phyloP scores from a whole-genome alignment of 2,797 vertebrate genomes.

The Sebastes steindachneri region DNA sequence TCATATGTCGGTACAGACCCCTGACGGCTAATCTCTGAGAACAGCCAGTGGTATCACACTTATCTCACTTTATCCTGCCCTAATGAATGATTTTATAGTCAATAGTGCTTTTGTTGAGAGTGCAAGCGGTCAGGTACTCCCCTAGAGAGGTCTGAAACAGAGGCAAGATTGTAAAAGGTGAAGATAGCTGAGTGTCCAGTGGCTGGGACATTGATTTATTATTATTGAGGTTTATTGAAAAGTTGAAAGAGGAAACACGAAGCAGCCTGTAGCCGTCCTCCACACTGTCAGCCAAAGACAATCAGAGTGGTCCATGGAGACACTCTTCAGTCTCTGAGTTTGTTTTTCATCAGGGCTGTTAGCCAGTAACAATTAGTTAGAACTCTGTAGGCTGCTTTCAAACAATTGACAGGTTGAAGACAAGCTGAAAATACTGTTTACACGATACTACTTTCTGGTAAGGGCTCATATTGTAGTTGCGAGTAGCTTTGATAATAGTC shows the following conservation, averaged over 20 bases:
- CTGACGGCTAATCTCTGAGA: background rate
- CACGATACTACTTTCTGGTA: background rate
- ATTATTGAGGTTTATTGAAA: constrained; percentile 27
- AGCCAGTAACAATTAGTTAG: background rate
- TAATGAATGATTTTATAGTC: background rate
- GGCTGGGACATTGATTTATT: constrained; percentile 24
- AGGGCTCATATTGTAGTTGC: background rate
- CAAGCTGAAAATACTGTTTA: background rate
- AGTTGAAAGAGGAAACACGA: constrained; percentile 15
- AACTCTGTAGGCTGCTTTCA: constrained; percentile 6
- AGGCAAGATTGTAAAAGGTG: constrained; percentile 14
- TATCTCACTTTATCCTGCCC: background rate
- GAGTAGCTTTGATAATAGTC: background rate
- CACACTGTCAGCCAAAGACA: constrained; percentile 27
- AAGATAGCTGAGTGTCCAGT: background rate
- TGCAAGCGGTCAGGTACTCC: background rate
- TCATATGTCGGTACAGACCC: background rate
- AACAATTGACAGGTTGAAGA: constrained; percentile 13
- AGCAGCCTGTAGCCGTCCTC: constrained; percentile 14
- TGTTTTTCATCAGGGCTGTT: constrained; percentile 42
- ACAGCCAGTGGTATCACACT: background rate
- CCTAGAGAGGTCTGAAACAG: background rate
- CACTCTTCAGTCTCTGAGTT: constrained; percentile 17
- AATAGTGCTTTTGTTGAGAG: background rate
- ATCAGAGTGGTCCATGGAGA: constrained; percentile 39